Evolutionary conservation across 2,888 invertebrate species (phyloP).

Genomic region (Drosophila algonquin): DNA sequence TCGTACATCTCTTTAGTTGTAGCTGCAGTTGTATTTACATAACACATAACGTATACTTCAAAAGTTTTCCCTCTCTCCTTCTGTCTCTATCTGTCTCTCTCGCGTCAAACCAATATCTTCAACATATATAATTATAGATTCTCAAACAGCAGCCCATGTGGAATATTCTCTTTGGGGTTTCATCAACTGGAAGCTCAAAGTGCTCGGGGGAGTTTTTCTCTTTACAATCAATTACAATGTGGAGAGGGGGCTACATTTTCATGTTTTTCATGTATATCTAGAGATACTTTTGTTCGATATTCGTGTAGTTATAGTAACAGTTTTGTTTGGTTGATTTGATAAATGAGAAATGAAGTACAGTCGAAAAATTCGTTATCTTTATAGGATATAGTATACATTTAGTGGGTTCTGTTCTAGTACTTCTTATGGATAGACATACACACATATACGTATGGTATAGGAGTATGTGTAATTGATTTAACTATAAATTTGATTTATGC

Average conservation of each 20-base stretch:
- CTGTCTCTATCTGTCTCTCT: neutral
- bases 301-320: constrained; percentile 27
- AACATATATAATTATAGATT: constrained; percentile 56
- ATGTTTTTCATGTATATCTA: neutral
- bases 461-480: constrained; percentile 46
- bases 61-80: neutral
- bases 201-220: constrained; percentile 23
- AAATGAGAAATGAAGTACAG: constrained; percentile 21
- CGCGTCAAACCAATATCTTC: constrained; percentile 38
- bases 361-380: constrained; percentile 27
- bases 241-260: no score
- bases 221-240: constrained; percentile 5
- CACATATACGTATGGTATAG: constrained; percentile 12
- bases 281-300: constrained; percentile 6
- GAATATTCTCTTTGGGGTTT: constrained; percentile 35
- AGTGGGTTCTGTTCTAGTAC: constrained; percentile 6
- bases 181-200: constrained; percentile 57
- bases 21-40: constrained; percentile 53
- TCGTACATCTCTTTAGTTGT: constrained; percentile 44
- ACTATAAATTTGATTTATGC: constrained; percentile 64
- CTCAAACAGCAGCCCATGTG: constrained; percentile 45
- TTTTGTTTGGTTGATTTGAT: constrained; percentile 11
- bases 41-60: constrained; percentile 41
- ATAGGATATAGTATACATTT: constrained; percentile 21
- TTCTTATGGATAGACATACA: constrained; percentile 20